Conservation (phyloP, 2,113 vertebrate genomes). For the Irena cyanogastra region DNA sequence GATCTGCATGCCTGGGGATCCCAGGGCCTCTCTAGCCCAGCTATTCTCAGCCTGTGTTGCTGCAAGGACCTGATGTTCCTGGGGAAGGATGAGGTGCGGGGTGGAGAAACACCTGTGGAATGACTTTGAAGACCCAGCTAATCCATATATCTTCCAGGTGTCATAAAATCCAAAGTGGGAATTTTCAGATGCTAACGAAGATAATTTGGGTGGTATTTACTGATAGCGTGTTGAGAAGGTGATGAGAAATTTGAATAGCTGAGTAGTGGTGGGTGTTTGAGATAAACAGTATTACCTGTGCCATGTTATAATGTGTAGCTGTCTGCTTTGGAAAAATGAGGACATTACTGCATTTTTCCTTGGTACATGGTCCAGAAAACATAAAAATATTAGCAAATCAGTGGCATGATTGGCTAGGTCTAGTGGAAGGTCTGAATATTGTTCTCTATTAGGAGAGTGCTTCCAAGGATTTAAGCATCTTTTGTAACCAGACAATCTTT, state of each 20-base stretch:
- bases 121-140: neutral
- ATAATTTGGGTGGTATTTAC: neutral
- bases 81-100: accelerated
- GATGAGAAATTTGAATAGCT: neutral
- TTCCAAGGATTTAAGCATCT: neutral
- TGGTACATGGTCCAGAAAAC: neutral
- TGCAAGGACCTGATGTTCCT: neutral
- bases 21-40: neutral
- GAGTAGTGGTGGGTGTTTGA: neutral
- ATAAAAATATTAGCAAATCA: neutral
- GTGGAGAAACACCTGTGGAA: neutral
- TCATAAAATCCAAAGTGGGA: neutral
- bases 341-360: neutral
- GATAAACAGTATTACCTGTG: neutral
- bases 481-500: neutral
- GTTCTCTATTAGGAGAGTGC: neutral
- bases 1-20: neutral
- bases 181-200: neutral
- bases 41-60: neutral
- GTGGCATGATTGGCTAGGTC: neutral
- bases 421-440: neutral
- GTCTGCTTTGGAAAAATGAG: neutral
- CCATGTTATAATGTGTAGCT: neutral
- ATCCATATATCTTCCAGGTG: neutral
- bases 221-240: neutral